Evolutionary conservation across 2,113 vertebrate genomes (phyloP).

Genomic region (Parus major): DNA sequence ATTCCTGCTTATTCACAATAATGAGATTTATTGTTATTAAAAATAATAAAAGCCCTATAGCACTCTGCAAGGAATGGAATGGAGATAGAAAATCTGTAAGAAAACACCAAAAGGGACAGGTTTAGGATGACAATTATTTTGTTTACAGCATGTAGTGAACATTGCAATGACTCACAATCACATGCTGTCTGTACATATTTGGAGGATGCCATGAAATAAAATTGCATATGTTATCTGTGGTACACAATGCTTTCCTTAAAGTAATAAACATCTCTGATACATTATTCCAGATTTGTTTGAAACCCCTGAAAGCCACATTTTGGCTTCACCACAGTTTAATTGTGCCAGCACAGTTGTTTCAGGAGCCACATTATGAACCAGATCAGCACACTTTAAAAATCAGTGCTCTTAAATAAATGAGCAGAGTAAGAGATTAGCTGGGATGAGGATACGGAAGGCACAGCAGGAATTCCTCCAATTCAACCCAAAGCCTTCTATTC

Average conservation of each 20-base stretch:
- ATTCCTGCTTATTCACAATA: neutral
- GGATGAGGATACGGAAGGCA: neutral
- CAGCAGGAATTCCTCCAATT: neutral
- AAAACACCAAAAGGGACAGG: slow-evolving; percentile 43
- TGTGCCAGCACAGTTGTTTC: neutral
- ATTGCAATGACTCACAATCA: slow-evolving; percentile 12
- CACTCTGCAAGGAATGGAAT: neutral
- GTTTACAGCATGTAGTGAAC: slow-evolving; percentile 21
- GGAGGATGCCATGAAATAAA: neutral
- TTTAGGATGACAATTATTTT: slow-evolving; percentile 59
- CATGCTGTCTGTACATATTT: neutral
- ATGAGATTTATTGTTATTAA: slow-evolving; percentile 65
- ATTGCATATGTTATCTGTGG: neutral
- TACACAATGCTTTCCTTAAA: neutral
- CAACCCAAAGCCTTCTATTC: neutral
- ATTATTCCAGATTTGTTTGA: neutral
- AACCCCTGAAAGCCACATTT: neutral
- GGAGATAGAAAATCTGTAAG: slow-evolving; percentile 50
- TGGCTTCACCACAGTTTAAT: neutral
- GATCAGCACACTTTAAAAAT: neutral
- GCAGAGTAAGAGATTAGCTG: neutral
- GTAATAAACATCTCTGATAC: neutral
- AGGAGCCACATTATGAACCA: neutral
- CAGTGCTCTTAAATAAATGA: neutral
- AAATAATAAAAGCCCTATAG: slow-evolving; percentile 51